Evolutionary conservation across 2,113 vertebrate species (phyloP), one percentile per base, ranked within the genome.

Genomic region (Caloenas nicobarica): DNA sequence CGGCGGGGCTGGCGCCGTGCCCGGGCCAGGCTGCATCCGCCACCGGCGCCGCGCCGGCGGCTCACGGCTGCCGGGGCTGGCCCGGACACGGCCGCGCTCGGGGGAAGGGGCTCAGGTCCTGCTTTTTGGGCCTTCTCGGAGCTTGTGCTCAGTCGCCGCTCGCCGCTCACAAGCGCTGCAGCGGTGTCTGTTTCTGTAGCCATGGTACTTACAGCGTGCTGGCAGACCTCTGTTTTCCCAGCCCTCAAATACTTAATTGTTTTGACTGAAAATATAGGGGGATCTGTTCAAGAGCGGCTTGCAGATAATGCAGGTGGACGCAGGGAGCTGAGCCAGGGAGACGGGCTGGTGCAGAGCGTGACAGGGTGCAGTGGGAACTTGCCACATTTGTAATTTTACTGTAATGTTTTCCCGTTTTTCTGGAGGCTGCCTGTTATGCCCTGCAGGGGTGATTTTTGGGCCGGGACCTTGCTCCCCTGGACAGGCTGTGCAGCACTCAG

Each of bases 251-350:
- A 40, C 3, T 1, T n/a, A 50, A 64, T 5, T 7, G 1, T 70
- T 89, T 73, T 61, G 19, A 77, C 53, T 0, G 0, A 58, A 92
- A 81, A 60, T 44, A 5, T 1, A 64, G 44, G 25, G 36, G 5
- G 44, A 17, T 15, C 8, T 14, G 16, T 16, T 38, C 38, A 23
- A 12, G n/a, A 54, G 34, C 2, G 1, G 29, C 33, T 83, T 16
- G 6, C 13, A 44, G 54, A 0, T 0, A 9, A 5, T 34, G n/a
- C 12, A 25, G 34, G 56, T 3, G 3, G 19, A 14, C 36, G 38
- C 2, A 0, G 48, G 48, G 57, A 64, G 25, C 21, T 40, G 51
- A 44, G 36, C 77, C 13, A 19, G 68, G 68, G 46, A 80, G 36
- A 46, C 60, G 57, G 48, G 48, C 50, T 38, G 48, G 7, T 38